phyloP scores from a whole-genome alignment of 2,797 vertebrate genomes.

The Chrysocyon brachyurus region DNA sequence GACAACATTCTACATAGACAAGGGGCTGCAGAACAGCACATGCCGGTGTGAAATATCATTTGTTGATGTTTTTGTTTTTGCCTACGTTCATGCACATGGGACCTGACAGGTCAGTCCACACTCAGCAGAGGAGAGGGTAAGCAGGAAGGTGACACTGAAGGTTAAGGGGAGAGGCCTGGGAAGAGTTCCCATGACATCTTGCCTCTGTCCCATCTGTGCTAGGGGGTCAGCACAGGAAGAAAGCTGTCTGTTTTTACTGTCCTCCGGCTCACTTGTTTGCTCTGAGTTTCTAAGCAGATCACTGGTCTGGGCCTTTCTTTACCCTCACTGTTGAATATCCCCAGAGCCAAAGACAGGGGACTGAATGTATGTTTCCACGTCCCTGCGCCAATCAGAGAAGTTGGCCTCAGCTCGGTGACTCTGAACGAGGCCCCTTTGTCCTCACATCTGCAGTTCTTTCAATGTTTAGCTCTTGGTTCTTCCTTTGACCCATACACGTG shows the following conservation, averaged over 20 bases:
- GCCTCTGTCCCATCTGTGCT: neutral
- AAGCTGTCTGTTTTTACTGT: neutral
- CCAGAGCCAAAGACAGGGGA: neutral
- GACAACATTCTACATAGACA: neutral
- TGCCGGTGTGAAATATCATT: accelerated
- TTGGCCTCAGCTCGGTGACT: neutral
- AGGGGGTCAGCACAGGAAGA: neutral
- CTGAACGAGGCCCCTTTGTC: neutral
- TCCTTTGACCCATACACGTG: neutral
- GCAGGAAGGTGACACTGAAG: neutral
- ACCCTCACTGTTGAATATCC: neutral
- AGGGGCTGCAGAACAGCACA: neutral
- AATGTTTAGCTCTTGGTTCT: neutral
- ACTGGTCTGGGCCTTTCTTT: neutral
- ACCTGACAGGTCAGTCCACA: neutral
- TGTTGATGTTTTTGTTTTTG: neutral
- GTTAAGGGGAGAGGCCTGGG: neutral
- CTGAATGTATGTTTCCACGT: neutral
- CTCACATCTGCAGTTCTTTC: neutral
- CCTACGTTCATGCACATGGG: neutral
- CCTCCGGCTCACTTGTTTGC: neutral
- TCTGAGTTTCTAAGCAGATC: neutral
- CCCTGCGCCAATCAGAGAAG: neutral
- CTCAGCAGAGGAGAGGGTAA: neutral
- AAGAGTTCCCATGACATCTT: neutral